Conservation (phyloP, 2,888 invertebrate species). For the Thymelicus acteon region DNA sequence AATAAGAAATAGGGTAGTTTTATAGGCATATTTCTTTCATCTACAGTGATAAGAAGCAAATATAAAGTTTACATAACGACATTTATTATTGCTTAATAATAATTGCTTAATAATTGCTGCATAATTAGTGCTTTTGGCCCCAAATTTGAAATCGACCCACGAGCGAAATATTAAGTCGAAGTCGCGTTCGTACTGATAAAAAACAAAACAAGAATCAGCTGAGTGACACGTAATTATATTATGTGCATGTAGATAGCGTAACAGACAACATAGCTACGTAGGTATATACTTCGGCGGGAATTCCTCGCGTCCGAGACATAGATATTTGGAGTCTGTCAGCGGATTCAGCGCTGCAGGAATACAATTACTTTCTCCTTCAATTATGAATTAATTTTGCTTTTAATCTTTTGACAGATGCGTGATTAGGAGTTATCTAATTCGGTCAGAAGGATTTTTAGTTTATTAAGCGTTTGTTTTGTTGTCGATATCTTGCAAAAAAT, state of each 20-base stretch:
- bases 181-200: slow-evolving; percentile 15
- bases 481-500: no score
- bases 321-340: slow-evolving; percentile 52
- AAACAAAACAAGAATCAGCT: slow-evolving; percentile 35
- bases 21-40: no score
- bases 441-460: not conserved
- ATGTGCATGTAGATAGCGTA: slow-evolving; percentile 56
- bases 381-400: slow-evolving; percentile 34
- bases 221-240: slow-evolving; percentile 69
- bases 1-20: no score
- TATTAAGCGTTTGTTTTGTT: not conserved
- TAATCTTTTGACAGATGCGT: not conserved
- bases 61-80: no score
- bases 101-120: no score
- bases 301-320: slow-evolving; percentile 73
- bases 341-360: slow-evolving; percentile 58
- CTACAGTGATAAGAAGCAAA: no score
- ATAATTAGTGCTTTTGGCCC: no score
- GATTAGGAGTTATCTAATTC: not conserved
- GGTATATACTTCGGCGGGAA: slow-evolving; percentile 56
- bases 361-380: slow-evolving; percentile 34
- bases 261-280: slow-evolving; percentile 46
- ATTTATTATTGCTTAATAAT: no score
- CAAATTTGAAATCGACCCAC: no score
- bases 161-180: no score